Conservation (phyloP, 2,113 vertebrate genomes). For the Vulpes ferrilata region DNA sequence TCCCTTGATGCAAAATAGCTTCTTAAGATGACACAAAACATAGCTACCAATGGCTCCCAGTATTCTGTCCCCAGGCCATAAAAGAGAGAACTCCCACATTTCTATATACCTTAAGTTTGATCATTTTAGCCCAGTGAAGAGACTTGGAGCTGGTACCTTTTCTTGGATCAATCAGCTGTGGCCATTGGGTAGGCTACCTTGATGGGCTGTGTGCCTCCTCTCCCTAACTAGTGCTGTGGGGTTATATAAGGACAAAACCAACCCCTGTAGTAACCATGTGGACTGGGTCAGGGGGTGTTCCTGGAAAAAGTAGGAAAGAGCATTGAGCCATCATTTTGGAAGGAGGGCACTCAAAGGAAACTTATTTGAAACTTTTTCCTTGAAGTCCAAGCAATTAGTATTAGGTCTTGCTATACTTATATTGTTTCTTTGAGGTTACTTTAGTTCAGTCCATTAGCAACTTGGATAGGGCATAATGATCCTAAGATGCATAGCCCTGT, state of each 20-base stretch:
- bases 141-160: neutral
- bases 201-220: neutral
- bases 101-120: neutral
- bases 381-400: conserved; percentile 39
- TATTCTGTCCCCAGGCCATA: neutral
- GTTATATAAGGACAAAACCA: neutral
- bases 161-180: neutral
- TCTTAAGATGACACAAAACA: neutral
- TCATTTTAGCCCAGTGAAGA: neutral
- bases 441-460: conserved; percentile 77
- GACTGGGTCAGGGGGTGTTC: fast-evolving
- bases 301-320: neutral
- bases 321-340: neutral
- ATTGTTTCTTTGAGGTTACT: conserved; percentile 69
- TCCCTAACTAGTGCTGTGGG: neutral
- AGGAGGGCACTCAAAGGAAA: neutral
- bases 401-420: conserved; percentile 25
- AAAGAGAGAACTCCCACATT: neutral
- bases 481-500: conserved; percentile 10
- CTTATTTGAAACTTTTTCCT: conserved; percentile 21
- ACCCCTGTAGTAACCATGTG: neutral
- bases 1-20: neutral
- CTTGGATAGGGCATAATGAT: conserved; percentile 29
- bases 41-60: neutral
- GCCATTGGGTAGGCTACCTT: neutral